phyloP scores from a whole-genome alignment of 2,113 vertebrate genomes.

The Sisor rabdophorus region DNA sequence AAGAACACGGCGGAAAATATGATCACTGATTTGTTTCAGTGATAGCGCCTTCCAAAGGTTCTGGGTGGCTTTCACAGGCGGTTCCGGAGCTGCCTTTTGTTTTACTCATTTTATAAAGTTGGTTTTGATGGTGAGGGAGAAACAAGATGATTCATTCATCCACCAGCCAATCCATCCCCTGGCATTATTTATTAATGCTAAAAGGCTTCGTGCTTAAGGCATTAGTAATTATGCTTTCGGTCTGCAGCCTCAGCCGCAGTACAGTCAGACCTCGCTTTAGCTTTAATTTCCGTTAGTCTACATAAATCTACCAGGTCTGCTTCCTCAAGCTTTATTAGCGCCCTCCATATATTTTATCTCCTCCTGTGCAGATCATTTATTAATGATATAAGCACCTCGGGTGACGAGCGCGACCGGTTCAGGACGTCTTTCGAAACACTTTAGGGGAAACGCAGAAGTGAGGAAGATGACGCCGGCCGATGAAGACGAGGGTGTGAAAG shows the following conservation, averaged over 20 bases:
- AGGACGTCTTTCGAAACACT: constrained; percentile 41
- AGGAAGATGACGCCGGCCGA: constrained; percentile 27
- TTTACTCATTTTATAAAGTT: constrained; percentile 44
- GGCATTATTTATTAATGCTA: constrained; percentile 53
- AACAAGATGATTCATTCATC: constrained; percentile 18
- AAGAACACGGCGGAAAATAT: neutral
- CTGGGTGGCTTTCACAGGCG: neutral
- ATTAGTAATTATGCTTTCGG: constrained; percentile 50
- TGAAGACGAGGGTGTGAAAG: constrained; percentile 42
- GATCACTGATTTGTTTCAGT: constrained; percentile 28
- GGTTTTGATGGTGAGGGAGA: constrained; percentile 36
- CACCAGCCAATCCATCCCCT: constrained; percentile 43
- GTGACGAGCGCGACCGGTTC: constrained; percentile 14
- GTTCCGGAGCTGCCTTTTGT: constrained; percentile 13
- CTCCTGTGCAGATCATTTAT: constrained; percentile 56
- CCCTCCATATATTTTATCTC: constrained; percentile 50
- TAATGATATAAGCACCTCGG: constrained; percentile 51
- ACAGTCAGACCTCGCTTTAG: constrained; percentile 33
- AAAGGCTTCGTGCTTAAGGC: constrained; percentile 44
- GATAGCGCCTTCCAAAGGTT: neutral
- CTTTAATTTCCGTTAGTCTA: constrained; percentile 50
- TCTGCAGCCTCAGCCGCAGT: constrained; percentile 17
- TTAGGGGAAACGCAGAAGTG: constrained; percentile 41
- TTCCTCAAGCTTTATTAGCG: constrained; percentile 54
- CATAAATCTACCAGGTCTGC: constrained; percentile 48